Percentiles rank a stretch among this genome's conserved stretches.
Evolutionary conservation across 2,888 invertebrate genomes (phyloP).

Genomic region (Gari tellinella): DNA sequence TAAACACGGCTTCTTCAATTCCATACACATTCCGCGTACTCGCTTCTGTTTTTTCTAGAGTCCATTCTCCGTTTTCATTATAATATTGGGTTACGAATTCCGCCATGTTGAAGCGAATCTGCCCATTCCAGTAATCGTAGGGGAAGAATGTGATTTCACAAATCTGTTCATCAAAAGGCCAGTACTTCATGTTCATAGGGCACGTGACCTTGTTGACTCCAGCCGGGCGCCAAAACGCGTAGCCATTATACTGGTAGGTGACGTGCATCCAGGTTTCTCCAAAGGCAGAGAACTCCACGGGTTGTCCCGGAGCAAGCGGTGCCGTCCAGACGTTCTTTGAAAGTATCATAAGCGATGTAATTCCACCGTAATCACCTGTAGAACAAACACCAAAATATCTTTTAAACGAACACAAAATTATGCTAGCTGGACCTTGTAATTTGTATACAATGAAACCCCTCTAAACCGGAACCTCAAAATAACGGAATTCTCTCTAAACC

Average conservation of each 20-base stretch:
- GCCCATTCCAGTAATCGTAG: background rate
- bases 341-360: slow-evolving; percentile 6
- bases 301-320: slow-evolving; percentile 13
- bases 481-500: no score
- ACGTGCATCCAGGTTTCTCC: slow-evolving; percentile 20
- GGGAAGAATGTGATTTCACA: slow-evolving; percentile 26
- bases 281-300: slow-evolving; percentile 11
- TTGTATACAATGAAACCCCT: no score
- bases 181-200: slow-evolving; percentile 40
- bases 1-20: slow-evolving; percentile 1
- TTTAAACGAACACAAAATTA: no score
- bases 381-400: no score
- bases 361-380: slow-evolving; percentile 25
- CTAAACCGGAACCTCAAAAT: no score
- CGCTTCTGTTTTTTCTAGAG: background rate
- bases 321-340: slow-evolving; percentile 31
- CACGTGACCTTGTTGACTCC: slow-evolving; percentile 20
- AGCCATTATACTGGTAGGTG: slow-evolving; percentile 3
- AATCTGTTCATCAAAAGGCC: slow-evolving; percentile 48
- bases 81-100: background rate
- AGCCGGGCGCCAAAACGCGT: slow-evolving; percentile 7
- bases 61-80: slow-evolving; percentile 11
- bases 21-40: background rate
- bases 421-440: no score
- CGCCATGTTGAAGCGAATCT: background rate